Evolutionary conservation across 23 tunicate species (phyloP), one percentile per base, ranked within the genome.

Genomic region (Ascidia mentula): DNA sequence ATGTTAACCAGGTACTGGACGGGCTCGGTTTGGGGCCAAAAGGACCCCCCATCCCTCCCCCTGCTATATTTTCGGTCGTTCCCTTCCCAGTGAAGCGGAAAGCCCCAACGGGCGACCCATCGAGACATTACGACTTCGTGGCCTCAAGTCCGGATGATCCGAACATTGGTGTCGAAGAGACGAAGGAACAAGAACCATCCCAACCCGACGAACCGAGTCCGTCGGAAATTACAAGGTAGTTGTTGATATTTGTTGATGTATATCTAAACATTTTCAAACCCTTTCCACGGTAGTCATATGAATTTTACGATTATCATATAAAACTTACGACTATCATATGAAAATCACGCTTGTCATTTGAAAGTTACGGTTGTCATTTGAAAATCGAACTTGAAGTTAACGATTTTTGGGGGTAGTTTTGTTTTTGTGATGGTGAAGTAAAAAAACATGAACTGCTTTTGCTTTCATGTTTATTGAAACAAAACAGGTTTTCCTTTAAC

Each of bases 11-110:
- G 98, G 92, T 92, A 0, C 73, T 92, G 40, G 98, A 94, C 69
- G 98, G 90, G 17, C 71, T 94, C 28, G 98, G 98, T 32, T 84
- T 94, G 6, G 98, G 98, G 30, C 85, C 90, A 0, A 85, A 89
- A 31, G 98, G 98, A 0, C 98, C 98, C 46, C 98, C 98, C 9
- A 85, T 94, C 37, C 98, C 98, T 2, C 90, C 90, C 6, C 90
- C 98, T 20, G 88, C 86, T 1, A 40, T 59, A 17, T 95, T 89
- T 73, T 75, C 95, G 9, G 98, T 94, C 40, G 88, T 95, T 31
- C 98, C 98, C 0, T 89, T 84, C 59, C 98, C 98, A 7, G 95
- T 89, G 32, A 95, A 89, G 79, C 88, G 98, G 13, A 89, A 85
- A 46, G 92, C 91, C 0, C 98, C 98, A 6, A 36, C 75, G 18